Conservation (phyloP, 1,140 invertebrate genomes). For the Brachionus paranguensis region DNA sequence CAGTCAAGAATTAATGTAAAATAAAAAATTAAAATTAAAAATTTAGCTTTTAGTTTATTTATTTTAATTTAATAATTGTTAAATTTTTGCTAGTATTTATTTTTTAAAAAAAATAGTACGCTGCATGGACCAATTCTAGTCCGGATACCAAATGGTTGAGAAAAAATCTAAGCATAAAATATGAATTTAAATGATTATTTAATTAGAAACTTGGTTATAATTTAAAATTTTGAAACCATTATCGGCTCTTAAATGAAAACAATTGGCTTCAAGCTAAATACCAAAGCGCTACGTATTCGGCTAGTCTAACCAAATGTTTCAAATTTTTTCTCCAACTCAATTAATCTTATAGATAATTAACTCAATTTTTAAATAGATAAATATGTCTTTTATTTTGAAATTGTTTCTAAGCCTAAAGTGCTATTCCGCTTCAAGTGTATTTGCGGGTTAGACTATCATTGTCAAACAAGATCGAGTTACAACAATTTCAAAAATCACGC, state of each 20-base stretch:
- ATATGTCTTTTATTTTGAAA: neutral
- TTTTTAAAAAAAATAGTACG: too few species aligned
- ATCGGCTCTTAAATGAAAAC: neutral
- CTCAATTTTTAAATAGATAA: neutral
- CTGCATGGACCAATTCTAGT: neutral
- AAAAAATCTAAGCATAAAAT: too few species aligned
- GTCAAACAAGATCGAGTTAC: neutral
- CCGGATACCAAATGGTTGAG: neutral
- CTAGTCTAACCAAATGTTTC: constrained; percentile 6
- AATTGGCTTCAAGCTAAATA: neutral
- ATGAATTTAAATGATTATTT: neutral
- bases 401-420: neutral
- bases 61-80: too few species aligned
- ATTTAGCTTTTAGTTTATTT: too few species aligned
- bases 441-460: neutral
- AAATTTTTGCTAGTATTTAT: too few species aligned
- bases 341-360: neutral
- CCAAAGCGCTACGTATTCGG: neutral
- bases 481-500: neutral
- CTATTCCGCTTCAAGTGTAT: neutral
- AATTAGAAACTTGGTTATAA: neutral
- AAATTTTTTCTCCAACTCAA: neutral
- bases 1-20: too few species aligned
- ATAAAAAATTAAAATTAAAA: too few species aligned
- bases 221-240: neutral